Conservation (phyloP, 2,888 invertebrate genomes). For the Pomacea canaliculata region DNA sequence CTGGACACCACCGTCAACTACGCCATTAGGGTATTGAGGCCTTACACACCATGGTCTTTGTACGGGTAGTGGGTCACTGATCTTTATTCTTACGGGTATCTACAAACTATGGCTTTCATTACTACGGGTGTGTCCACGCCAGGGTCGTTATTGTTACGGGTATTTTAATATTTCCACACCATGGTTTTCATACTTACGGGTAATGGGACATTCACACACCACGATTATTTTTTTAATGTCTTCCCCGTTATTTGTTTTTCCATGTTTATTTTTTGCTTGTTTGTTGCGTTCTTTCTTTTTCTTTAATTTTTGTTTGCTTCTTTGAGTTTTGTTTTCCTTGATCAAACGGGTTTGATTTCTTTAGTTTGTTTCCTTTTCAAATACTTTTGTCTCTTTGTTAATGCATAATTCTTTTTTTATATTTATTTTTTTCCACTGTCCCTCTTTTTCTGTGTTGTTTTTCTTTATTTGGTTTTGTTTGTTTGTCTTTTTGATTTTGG, state of each 20-base stretch:
- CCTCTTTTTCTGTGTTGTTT: not conserved
- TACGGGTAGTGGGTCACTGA: not conserved
- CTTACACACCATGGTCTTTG: not conserved
- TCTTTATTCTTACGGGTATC: not conserved
- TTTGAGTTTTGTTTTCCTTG: too few species aligned
- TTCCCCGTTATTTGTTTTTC: too few species aligned
- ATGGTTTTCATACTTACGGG: too few species aligned
- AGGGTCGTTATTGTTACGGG: too few species aligned
- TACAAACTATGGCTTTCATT: not conserved
- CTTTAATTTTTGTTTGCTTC: too few species aligned
- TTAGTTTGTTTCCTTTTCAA: too few species aligned
- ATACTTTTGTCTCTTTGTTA: not conserved
- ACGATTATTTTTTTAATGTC: too few species aligned
- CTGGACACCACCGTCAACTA: conserved; percentile 58
- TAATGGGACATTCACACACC: too few species aligned
- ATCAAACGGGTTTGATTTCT: too few species aligned
- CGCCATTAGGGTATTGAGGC: conserved; percentile 53
- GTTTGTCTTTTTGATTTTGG: not conserved
- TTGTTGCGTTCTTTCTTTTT: not conserved
- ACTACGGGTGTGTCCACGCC: not conserved
- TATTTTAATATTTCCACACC: too few species aligned
- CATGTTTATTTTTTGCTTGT: not conserved
- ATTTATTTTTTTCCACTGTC: not conserved
- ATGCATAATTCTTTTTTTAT: not conserved
- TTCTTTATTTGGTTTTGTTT: not conserved